Evolutionary conservation across 1,140 invertebrate species (phyloP), one percentile per base, ranked within the genome.

Genomic region (Rhizoglyphus robini): DNA sequence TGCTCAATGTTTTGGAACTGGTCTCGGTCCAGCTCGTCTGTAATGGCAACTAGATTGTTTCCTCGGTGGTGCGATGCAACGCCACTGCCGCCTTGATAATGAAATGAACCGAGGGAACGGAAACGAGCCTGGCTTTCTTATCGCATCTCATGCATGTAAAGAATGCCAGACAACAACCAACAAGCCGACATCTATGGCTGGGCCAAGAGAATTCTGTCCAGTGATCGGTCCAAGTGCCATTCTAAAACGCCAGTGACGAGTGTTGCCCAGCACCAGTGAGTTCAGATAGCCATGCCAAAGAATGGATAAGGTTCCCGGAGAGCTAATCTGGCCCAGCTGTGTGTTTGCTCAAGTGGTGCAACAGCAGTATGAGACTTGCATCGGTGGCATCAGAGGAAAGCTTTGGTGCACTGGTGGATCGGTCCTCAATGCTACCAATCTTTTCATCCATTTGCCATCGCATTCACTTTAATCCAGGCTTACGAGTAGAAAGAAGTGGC

Each of bases 61-160:
- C 51, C 15, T 54, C 51, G 20, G 15, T 27, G 51, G 23, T 27
- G 51, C 15, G 15, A 15, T 46, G 41, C 41, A 46, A 23, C 41
- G 23, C 15, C 41, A 46, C 41, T n/a, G n/a, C n/a, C n/a, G 36
- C 36, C 8, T 11, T 41, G 36, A 18, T 18, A 41, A 25, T 54
- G 23, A 54, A 54, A 54, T 54, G 51, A 54, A 54, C 23, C 51
- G 51, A 54, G 23, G 51, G 8, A 54, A 54, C 51, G 51, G 51
- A 54, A 54, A 54, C 31, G 51, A 20, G 51, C 31, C 20, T 54
- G 51, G 8, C 51, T 54, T 5, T 54, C 51, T 54, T 54, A 54
- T 54, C 51, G 51, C 51, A 15, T 54, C 20, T 20, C 8, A 54
- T 8, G 51, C 8, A 54, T 54, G 51, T 20, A 54, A 54, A 46